Evolutionary conservation across 2,113 vertebrate genomes (phyloP), one percentile per base, ranked within the genome.

Genomic region (Ciconia stormi): DNA sequence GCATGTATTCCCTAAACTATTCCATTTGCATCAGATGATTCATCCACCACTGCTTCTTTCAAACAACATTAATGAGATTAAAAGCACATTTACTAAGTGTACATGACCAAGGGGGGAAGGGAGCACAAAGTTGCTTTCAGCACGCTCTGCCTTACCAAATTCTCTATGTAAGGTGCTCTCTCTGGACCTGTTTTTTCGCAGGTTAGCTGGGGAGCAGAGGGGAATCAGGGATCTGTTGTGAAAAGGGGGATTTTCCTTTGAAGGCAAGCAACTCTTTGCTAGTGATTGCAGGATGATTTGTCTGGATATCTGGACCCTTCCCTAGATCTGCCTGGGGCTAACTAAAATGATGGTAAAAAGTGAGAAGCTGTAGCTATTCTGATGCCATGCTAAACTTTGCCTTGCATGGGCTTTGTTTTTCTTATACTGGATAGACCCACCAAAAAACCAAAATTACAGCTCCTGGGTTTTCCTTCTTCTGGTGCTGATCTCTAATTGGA

Each of bases 1-100:
- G 77, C 82, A 94, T 89, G 91, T 92, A 93, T 96, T 95, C 96
- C 95, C 94, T 83, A 73, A 95, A 96, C 96, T 77, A 49, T 91
- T 95, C 84, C 79, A 86, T 96, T 96, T 96, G 95, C 94, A 96
- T 95, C 89, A 58, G 91, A 92, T 97, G 95, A 97, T 97, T 97
- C 96, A 96, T 93, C 91, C 84, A 77, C 42, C 47, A 26, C 62
- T 29, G 85, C 88, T 92, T 44, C 82, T 94, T 79, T 93, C 93
- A 88, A 96, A 82, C 74, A 82, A 80, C 93, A 66, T 81, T 95
- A 96, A 91, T 42, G 81, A 93, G 88, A 92, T 92, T 93, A 90
- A 91, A 95, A 95, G 94, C 49, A 55, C 94, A 83, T 96, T 97
- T 96, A 61, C 81, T 32, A 34, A 86, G 46, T 67, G 89, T 79